Evolutionary conservation across 2,888 invertebrate species (phyloP).

Genomic region (Brenthis daphne): DNA sequence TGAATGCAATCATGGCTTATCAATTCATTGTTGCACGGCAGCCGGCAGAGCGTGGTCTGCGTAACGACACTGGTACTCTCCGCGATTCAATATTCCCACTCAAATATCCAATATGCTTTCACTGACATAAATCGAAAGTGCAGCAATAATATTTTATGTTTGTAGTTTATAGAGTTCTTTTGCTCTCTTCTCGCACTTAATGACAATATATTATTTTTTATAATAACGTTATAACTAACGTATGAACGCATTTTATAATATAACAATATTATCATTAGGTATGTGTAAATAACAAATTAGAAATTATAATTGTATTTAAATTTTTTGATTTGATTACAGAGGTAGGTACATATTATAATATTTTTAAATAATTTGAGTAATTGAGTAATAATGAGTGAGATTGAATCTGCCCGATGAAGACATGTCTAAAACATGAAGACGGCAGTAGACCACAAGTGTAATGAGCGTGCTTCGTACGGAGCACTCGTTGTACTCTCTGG

Average conservation of each 20-base stretch:
- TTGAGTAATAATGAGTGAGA: not conserved
- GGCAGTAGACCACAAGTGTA: conserved; percentile 50
- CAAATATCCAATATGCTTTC: conserved; percentile 64
- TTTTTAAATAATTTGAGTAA: no score
- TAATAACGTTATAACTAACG: not conserved
- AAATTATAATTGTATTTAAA: no score
- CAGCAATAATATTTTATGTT: conserved; percentile 30
- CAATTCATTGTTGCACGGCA: conserved; percentile 49
- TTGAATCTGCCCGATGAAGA: conserved; percentile 27
- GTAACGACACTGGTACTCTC: conserved; percentile 37
- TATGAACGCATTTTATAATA: not conserved
- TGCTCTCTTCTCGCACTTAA: not conserved
- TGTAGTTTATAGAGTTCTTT: not conserved
- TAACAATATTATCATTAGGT: no score
- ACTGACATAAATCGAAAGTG: conserved; percentile 55
- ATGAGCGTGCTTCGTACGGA: conserved; percentile 48
- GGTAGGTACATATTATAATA: no score
- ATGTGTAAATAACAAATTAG: no score
- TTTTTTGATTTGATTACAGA: no score
- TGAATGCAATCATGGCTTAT: conserved; percentile 48
- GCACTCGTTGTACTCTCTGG: conserved; percentile 47
- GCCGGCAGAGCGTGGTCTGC: conserved; percentile 40
- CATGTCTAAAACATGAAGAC: conserved; percentile 48
- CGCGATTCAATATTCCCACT: conserved; percentile 64
- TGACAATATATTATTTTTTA: not conserved